Evolutionary conservation across 2,113 vertebrate genomes (phyloP), one percentile per base, ranked within the genome.

Genomic region (Callospermophilus lateralis): DNA sequence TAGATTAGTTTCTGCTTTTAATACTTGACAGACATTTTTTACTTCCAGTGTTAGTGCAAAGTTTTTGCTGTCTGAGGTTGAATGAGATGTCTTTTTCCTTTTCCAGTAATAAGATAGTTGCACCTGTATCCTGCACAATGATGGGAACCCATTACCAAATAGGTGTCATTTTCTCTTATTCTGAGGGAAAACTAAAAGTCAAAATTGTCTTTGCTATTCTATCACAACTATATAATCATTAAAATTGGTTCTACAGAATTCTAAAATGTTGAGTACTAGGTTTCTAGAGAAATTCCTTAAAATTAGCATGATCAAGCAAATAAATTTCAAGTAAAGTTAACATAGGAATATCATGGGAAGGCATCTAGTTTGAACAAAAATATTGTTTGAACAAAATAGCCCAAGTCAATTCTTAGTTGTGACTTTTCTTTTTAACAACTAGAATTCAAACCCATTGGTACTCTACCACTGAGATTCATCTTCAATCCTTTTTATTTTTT

Each of bases 151-250:
- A 19, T 30, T 37, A 53, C 55, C 24, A 81, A 89, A 81, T 67
- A 2, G 16, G 20, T 93, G 32, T 72, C 48, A 95, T 95, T 91
- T 91, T 58, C 73, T 95, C 58, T 93, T 53, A 63, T 55, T 85
- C 12, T 12, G 16, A 70, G 32, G 16, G 53, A 72, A 93, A 76
- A 51, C 48, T 55, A 15, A 83, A 79, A 73, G 17, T 85, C 55
- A 61, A 93, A 86, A 89, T 88, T 73, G 9, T 58, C 58, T 81
- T 85, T 78, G 37, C 22, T 77, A 34, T 55, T 89, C 51, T 45
- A 37, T 70, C 61, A 48, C 3, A 93, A 68, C 26, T 79, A 6
- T 20, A 34, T 61, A 77, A 51, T 8, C 37, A 13, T 61, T 20
- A 22, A 26, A 65, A 6, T 26, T 84, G 19, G 13, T 80, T 84